A percentile compares a stretch with the other conserved stretches of the same genome.
Evolutionary conservation across 2,888 invertebrate species (phyloP).

Genomic region (Strigamia crassipes): DNA sequence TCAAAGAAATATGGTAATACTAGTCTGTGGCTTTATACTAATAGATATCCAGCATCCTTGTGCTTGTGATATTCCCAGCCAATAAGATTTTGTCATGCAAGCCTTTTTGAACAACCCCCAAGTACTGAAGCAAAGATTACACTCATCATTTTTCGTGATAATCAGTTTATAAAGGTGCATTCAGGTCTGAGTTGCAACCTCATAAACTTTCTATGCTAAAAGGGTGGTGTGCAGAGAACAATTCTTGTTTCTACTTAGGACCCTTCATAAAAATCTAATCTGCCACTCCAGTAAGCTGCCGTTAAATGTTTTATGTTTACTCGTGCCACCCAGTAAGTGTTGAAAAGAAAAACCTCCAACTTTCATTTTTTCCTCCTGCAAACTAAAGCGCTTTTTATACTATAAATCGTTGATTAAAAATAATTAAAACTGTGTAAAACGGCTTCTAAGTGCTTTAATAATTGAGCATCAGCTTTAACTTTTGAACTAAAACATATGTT

Average conservation of each 20-base stretch:
- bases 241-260: constrained; percentile 29
- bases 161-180: neutral
- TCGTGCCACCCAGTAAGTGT: neutral
- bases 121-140: neutral
- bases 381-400: neutral
- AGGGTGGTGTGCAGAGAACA: neutral
- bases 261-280: constrained; percentile 24
- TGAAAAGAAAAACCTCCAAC: neutral
- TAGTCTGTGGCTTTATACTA: too few species aligned
- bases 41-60: too few species aligned
- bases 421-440: neutral
- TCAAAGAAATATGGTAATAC: too few species aligned
- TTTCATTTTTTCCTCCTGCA: neutral
- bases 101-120: too few species aligned
- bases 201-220: neutral
- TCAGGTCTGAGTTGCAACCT: neutral
- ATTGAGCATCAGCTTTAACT: neutral
- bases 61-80: too few species aligned
- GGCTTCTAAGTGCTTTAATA: neutral
- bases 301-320: constrained; percentile 33
- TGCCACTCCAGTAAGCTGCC: constrained; percentile 1
- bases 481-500: neutral
- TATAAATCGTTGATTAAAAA: too few species aligned
- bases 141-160: neutral
- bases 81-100: too few species aligned